These are phyloP conservation scores for western clawed frog (Xenopus tropicalis) DNA, from an alignment of 2,113 vertebrate genomes.

Conservation along the genomic window UCB_Xtro_10.0 CM004450.2:1307501-1308000, in stretches of 20 bases:
- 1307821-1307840: too few relatives aligned
- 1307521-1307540: constrained; percentile 26
- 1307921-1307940: too few relatives aligned
- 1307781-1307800: neutral
- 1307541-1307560: constrained; percentile 26
- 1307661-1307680: constrained; percentile 21
- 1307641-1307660: constrained; percentile 31
- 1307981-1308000: neutral
- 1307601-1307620: constrained; percentile 35
- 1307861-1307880: neutral
- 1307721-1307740: constrained; percentile 21
- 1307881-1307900: neutral
- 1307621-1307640: constrained; percentile 34
- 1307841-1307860: too few relatives aligned
- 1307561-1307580: constrained; percentile 32
- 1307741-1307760: neutral
- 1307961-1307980: neutral
- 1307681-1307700: constrained; percentile 30
- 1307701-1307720: constrained; percentile 9
- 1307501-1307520: constrained; percentile 20
- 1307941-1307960: too few relatives aligned
- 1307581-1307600: constrained; percentile 18
- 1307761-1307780: constrained; percentile 24
- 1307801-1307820: too few relatives aligned
- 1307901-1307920: neutral